Evolutionary conservation across 37 sponge, comb jelly and placozoan species (phyloP).

Genomic region (Dysidea cf. avara): DNA sequence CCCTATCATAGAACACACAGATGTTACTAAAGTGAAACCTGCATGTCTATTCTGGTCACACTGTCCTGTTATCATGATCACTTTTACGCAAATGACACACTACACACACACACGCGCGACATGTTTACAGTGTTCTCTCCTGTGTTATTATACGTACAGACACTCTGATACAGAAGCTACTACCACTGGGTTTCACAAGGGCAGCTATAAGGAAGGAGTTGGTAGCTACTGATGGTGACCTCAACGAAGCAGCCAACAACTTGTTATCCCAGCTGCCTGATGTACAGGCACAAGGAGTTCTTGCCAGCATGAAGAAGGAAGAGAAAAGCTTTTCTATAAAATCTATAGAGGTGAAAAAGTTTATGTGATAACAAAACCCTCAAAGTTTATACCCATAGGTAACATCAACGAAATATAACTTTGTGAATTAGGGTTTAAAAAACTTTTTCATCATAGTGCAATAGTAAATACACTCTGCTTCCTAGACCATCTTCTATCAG

Average conservation of each 20-base stretch:
- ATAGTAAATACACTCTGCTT: too few species aligned
- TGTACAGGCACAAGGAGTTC: background rate
- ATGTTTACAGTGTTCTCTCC: background rate
- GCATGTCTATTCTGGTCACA: background rate
- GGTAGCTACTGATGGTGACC: constrained; percentile 6
- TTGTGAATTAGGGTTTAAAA: too few species aligned
- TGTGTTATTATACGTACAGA: constrained; percentile 19
- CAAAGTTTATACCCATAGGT: too few species aligned
- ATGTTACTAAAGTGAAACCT: background rate
- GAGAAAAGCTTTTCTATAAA: constrained; percentile 20
- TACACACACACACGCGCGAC: too few species aligned
- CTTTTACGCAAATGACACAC: background rate
- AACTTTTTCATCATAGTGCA: too few species aligned
- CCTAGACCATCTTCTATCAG: too few species aligned
- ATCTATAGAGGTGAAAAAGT: constrained; percentile 37
- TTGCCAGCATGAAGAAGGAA: too few species aligned
- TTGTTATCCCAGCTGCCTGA: constrained; percentile 18
- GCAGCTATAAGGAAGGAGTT: constrained; percentile 55
- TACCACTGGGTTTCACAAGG: constrained; percentile 61
- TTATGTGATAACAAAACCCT: too few species aligned
- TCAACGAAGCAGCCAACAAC: constrained; percentile 21
- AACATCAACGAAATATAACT: too few species aligned
- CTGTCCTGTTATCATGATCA: background rate
- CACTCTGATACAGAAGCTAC: constrained; percentile 39
- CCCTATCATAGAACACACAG: background rate